Conservation (phyloP, 2,888 invertebrate genomes). For the Mactromeris polynyma region DNA sequence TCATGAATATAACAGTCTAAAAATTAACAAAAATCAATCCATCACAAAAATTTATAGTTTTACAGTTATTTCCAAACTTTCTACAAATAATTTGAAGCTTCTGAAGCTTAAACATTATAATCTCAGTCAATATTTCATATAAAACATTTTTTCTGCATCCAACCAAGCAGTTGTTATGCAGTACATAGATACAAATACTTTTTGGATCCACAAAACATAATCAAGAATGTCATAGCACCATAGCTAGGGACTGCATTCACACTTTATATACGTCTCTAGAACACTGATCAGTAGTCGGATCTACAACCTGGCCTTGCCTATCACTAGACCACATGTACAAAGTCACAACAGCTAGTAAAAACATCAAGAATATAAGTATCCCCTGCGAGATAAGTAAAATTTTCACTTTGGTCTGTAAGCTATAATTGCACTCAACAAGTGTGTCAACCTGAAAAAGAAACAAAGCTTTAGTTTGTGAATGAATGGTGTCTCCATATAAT, state of each 20-base stretch:
- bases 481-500: no score
- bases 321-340: background rate
- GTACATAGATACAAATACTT: background rate
- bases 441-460: slow-evolving; percentile 70
- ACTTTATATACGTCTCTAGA: background rate
- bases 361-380: slow-evolving; percentile 23
- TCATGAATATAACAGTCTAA: no score
- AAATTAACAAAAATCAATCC: no score
- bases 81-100: no score
- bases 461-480: background rate
- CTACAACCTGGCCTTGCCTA: background rate
- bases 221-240: background rate
- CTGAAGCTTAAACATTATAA: no score
- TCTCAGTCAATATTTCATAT: no score
- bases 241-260: background rate
- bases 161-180: no score
- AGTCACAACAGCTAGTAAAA: background rate
- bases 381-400: slow-evolving; percentile 58
- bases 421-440: slow-evolving; percentile 70
- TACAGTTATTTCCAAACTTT: no score
- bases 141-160: no score
- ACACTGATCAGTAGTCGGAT: background rate
- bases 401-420: slow-evolving; percentile 59
- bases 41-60: no score
- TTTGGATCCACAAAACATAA: background rate